Base-by-base conservation (phyloP, 2,888 invertebrate genomes). In the Exocentrus adspersus region DNA sequence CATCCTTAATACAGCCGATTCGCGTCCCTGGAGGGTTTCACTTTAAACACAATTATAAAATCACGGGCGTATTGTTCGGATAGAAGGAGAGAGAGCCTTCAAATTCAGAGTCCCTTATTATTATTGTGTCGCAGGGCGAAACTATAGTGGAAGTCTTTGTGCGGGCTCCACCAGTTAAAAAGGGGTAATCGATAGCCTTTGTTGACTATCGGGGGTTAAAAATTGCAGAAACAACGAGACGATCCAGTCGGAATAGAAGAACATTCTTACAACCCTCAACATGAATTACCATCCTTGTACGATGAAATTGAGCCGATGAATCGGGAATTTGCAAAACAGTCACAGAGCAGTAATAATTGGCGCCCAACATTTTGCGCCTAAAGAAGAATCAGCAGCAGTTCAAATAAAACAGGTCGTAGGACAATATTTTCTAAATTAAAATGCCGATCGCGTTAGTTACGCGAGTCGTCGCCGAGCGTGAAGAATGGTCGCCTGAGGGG, bases 341-440 rank as follows among this genome's bases (percentile, higher is more conserved):
- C n/a, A n/a, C n/a, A n/a, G n/a, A n/a, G n/a, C n/a, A n/a, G n/a
- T n/a, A n/a, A n/a, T n/a, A n/a, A n/a, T n/a, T n/a, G n/a, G n/a
- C n/a, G n/a, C n/a, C n/a, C n/a, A n/a, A n/a, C n/a, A n/a, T n/a
- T n/a, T n/a, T n/a, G n/a, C n/a, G n/a, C n/a, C n/a, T n/a, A n/a
- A n/a, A n/a, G n/a, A n/a, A n/a, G n/a, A n/a, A n/a, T n/a, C n/a
- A n/a, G n/a, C n/a, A n/a, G n/a, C n/a, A n/a, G n/a, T n/a, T n/a
- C n/a, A 65, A 67, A 70, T 70, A 73, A 69, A 74, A 70, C 72
- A 72, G 74, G 72, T 73, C 67, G 46, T 43, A 64, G 72, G 67
- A 73, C 74, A 73, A 76, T 76, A 70, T 75, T 76, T 75, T 73
- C 72, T 71, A 77, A 74, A 77, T 77, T 77, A 75, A 72, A 77